Base-by-base conservation (phyloP, 2,888 invertebrate species). In the Volucella bombylans region DNA sequence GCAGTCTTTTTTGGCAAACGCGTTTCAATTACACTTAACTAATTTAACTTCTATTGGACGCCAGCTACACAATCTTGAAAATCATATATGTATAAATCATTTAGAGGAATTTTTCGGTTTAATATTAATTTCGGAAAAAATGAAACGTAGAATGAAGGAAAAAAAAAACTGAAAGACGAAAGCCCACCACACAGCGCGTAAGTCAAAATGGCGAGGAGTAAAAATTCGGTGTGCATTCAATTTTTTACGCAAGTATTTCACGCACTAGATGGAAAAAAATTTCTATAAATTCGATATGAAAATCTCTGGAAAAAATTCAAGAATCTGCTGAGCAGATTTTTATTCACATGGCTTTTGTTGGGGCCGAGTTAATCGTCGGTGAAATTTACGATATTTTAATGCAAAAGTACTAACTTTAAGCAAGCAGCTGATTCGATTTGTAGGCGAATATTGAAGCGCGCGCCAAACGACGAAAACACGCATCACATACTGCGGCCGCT, bases 381-480 rank as follows among this genome's bases (percentile, higher is more conserved):
- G 68, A 85, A 85, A 72, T 81, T 76, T 81, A 73, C 57, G 85
- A 72, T 81, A 85, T 81, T 85, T 85, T 77, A 85, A 85, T 81
- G 85, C 85, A 85, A 85, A 81, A 85, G 61, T 68, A 81, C 76
- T 85, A 77, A 85, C 81, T 85, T 80, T 57, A 65, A 54, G 62
- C 72, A 76, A 85, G 80, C 85, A 85, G 85, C 85, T 85, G 85
- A 85, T 85, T 85, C 80, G 85, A 85, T 85, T 85, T 85, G 76
- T 85, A 81, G 76, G 81, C 71, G 80, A 81, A 85, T 81, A 68
- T 77, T 72, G 81, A 81, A 71, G 81, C 85, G 85, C 85, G 76
- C 85, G 85, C 85, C 85, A 85, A 85, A 85, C 85, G 85, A 85
- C 68, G 81, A 85, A 85, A 85, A 85, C 85, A 85, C 81, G 85